phyloP scores from a whole-genome alignment of 92 coral and sea anemone species.

The Heteractis magnifica region DNA sequence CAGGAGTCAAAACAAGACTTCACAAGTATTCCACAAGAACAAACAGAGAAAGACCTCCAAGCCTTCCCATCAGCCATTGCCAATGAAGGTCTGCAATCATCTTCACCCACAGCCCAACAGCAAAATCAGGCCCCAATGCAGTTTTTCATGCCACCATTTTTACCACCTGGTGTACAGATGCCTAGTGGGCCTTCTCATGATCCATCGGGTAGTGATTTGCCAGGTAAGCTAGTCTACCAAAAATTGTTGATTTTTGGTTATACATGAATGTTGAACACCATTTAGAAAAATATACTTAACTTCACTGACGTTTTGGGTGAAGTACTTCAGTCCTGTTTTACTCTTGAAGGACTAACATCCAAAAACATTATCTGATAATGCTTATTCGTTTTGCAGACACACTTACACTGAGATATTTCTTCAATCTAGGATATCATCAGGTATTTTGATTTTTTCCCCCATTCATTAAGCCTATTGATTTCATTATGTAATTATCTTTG shows the following conservation, averaged over 20 bases:
- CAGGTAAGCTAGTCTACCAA: slow-evolving; percentile 17
- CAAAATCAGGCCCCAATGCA: slow-evolving; percentile 12
- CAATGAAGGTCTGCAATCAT: slow-evolving; percentile 24
- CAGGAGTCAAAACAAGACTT: slow-evolving; percentile 20
- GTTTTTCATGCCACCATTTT: neutral
- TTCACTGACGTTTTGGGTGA: too few relatives aligned
- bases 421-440: slow-evolving; percentile 69
- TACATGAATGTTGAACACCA: neutral
- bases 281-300: too few relatives aligned
- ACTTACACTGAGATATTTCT: slow-evolving; percentile 66
- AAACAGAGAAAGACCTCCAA: slow-evolving; percentile 19
- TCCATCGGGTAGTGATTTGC: slow-evolving; percentile 34
- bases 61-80: slow-evolving; percentile 17
- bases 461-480: too few relatives aligned
- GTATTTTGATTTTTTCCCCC: neutral
- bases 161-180: slow-evolving; percentile 11
- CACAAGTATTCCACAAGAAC: slow-evolving; percentile 6
- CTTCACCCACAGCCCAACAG: slow-evolving; percentile 32
- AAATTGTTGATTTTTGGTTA: neutral
- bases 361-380: too few relatives aligned
- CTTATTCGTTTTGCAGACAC: slow-evolving; percentile 40
- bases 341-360: too few relatives aligned
- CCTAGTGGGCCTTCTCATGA: slow-evolving; percentile 24
- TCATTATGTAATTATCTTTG: too few relatives aligned
- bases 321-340: too few relatives aligned